Conservation (phyloP, 2,113 vertebrate genomes). For the Oncorhynchus masou region DNA sequence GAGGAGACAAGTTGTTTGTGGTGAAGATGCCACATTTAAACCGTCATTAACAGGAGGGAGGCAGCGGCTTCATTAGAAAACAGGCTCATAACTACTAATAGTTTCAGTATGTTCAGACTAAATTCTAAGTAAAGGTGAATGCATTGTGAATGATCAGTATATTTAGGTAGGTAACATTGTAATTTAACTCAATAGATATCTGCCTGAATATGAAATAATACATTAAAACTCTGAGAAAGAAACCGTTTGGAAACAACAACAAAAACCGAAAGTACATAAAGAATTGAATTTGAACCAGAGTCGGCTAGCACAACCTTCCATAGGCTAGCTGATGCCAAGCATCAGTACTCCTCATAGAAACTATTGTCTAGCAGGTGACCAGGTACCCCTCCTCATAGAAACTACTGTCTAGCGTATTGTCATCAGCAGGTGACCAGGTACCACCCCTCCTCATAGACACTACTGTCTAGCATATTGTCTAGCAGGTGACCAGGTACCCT, state of each 20-base stretch:
- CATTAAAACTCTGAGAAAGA: background rate
- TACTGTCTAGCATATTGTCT: too few relatives aligned
- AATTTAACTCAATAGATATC: background rate
- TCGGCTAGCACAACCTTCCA: background rate
- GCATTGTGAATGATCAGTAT: background rate
- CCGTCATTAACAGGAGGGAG: constrained; percentile 6
- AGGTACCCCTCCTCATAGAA: too few relatives aligned
- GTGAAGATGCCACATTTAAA: constrained; percentile 30
- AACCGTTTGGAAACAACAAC: background rate
- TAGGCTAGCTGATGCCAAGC: too few relatives aligned
- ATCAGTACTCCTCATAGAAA: too few relatives aligned
- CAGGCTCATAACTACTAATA: background rate
- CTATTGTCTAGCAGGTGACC: too few relatives aligned
- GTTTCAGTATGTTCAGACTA: background rate
- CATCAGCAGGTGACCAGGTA: too few relatives aligned
- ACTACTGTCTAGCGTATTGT: too few relatives aligned
- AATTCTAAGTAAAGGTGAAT: background rate
- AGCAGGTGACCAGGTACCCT: too few relatives aligned
- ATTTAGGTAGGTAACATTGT: too few relatives aligned
- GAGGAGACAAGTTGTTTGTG: constrained; percentile 17
- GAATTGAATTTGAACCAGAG: too few relatives aligned
- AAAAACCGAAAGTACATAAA: background rate
- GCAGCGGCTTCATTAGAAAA: constrained; percentile 6
- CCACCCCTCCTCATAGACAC: too few relatives aligned
- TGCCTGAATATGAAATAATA: background rate